phyloP scores from a whole-genome alignment of 1,140 invertebrate species.

The Artemia franciscana region DNA sequence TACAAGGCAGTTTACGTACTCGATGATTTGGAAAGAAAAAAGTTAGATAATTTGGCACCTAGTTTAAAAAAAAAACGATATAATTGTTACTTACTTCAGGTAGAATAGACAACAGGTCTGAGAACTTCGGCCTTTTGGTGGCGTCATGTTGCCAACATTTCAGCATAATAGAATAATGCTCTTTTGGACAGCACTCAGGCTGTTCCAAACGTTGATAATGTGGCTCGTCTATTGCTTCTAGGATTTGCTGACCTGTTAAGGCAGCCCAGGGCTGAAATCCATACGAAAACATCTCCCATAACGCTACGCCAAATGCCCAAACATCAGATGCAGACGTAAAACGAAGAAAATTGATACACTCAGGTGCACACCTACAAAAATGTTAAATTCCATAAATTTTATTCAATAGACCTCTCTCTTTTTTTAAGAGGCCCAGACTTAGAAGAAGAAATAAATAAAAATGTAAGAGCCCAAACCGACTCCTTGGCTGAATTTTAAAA shows the following conservation, averaged over 20 bases:
- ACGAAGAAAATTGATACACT: conserved; percentile 83
- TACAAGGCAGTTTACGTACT: too few species aligned
- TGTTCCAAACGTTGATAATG: conserved; percentile 66
- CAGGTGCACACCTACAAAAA: conserved; percentile 61
- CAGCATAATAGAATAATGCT: conserved; percentile 76
- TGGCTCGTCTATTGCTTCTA: conserved; percentile 84
- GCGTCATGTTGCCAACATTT: conserved; percentile 90
- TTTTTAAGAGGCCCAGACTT: neutral
- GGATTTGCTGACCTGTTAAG: conserved; percentile 77
- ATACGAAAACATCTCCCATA: conserved; percentile 97
- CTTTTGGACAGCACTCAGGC: conserved; percentile 80
- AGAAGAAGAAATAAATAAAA: conserved; percentile 2
- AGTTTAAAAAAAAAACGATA: too few species aligned
- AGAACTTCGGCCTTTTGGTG: conserved; percentile 65
- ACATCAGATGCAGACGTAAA: conserved; percentile 92
- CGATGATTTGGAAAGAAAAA: too few species aligned
- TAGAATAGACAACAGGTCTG: conserved; percentile 50
- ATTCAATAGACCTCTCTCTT: neutral
- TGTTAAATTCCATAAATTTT: neutral
- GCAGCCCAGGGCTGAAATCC: conserved; percentile 94
- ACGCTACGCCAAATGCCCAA: conserved; percentile 91
- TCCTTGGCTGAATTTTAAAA: neutral
- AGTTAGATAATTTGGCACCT: too few species aligned
- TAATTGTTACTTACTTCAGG: conserved; percentile 40
- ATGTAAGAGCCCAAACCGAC: too few species aligned